Conservation (phyloP, 2,797 vertebrate genomes). For the Tauraco hartlaubi region DNA sequence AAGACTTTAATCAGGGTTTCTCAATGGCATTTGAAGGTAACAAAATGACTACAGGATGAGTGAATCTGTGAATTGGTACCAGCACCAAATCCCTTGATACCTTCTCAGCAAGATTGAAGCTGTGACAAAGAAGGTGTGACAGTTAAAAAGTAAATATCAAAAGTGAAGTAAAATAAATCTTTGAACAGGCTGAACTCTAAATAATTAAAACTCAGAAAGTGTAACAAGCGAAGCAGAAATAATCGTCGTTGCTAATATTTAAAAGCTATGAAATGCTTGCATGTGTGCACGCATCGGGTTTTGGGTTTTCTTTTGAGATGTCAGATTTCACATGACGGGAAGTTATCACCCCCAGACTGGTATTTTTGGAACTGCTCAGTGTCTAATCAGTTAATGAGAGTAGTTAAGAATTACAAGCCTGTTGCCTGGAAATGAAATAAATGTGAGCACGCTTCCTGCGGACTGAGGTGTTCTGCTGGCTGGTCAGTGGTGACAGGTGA, state of each 20-base stretch:
- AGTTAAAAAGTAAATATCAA: constrained; percentile 3
- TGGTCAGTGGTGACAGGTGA: not conserved
- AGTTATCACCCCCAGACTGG: not conserved
- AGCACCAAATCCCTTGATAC: not conserved
- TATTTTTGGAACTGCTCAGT: not conserved
- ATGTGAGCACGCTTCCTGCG: not conserved
- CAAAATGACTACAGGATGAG: not conserved
- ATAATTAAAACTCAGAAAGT: not conserved
- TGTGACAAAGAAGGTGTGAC: constrained; percentile 7
- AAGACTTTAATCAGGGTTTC: not conserved
- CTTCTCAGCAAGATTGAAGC: not conserved
- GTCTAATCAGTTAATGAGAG: not conserved
- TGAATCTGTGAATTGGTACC: not conserved
- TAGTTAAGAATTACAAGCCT: not conserved
- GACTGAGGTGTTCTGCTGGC: not conserved
- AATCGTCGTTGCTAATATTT: constrained; percentile 6
- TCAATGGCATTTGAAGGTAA: not conserved
- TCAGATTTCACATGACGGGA: not conserved
- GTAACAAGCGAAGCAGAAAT: not conserved
- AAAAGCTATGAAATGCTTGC: not conserved
- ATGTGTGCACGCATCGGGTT: not conserved
- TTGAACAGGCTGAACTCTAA: constrained; percentile 9
- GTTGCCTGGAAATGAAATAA: not conserved
- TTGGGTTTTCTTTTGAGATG: not conserved
- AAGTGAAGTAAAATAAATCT: not conserved